Percentiles rank a stretch among this genome's conserved stretches.
These are phyloP conservation scores for Kryptolebias marmoratus DNA, from an alignment of 2,113 vertebrate genomes.

Conservation along the genomic window DNA sequence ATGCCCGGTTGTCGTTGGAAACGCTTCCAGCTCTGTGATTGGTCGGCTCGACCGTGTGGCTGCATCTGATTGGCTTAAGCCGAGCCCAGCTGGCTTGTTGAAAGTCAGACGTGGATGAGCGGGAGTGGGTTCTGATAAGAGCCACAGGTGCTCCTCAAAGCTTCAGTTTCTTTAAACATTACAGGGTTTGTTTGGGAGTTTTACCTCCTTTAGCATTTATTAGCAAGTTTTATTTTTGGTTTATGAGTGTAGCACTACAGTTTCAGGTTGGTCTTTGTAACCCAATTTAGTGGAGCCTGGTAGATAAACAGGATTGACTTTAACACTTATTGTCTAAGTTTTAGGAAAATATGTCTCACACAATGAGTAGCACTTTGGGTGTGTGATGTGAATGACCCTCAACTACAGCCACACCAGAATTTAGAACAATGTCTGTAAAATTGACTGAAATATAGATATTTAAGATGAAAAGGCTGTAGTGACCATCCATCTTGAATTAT, in stretches of 20 bases:
- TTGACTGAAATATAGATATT: too few species aligned
- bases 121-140: constrained; percentile 9
- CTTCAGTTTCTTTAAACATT: background rate
- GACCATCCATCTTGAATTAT: too few species aligned
- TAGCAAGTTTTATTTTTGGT: background rate
- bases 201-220: background rate
- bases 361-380: too few species aligned
- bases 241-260: background rate
- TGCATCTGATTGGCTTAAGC: constrained; percentile 75
- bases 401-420: too few species aligned
- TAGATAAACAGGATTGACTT: too few species aligned
- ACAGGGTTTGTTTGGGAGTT: background rate
- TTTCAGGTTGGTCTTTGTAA: too few species aligned
- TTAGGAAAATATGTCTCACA: too few species aligned
- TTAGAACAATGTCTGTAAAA: too few species aligned
- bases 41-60: constrained; percentile 80
- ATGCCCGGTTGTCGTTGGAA: constrained; percentile 69
- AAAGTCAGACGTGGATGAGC: constrained; percentile 50
- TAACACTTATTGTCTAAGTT: too few species aligned
- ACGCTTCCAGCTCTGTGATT: constrained; percentile 66
- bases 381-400: too few species aligned
- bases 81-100: background rate
- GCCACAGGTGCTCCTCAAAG: constrained; percentile 24
- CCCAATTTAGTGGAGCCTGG: too few species aligned
- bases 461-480: too few species aligned